Base-by-base conservation (phyloP, 2,888 invertebrate genomes). In the Drosophila lacicola region DNA sequence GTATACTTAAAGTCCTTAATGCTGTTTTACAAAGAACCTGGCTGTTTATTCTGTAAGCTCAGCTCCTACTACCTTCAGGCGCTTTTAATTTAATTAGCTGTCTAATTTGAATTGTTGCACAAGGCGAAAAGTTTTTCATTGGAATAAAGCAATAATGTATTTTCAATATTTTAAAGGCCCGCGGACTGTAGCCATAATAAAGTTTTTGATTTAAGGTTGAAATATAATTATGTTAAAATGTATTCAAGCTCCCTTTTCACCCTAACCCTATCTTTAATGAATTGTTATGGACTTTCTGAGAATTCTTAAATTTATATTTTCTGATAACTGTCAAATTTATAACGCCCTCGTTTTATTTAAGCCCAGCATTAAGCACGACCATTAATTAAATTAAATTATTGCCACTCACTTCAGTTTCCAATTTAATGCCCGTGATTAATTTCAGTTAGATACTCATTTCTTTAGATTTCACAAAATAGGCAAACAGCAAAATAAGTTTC, bases 401-500 rank as follows among this genome's bases (percentile, higher is more conserved):
- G 54, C 44, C 60, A 51, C 39, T 55, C 65, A 49, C 63, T 39
- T 36, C 51, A 71, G 67, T 62, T 71, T 68, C 62, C 36, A 79
- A 83, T 74, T 84, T 72, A 84, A 84, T 87, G 75, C 25, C 45
- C 37, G 44, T 61, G 62, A 82, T 87, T 78, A 82, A 81, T 82
- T 78, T 54, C 25, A 37, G 45, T 13, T 29, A 54, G 47, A 53
- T 55, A 39, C 51, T 50, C 17, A 51, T 56, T 65, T 41, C 45
- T 51, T 34, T 8, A 8, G 29, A 50, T 37, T 37, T 37, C 25
- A 13, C 4, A 14, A 54, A 44, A 44, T 36, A 42, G 13, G 34
- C 45, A 53, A 69, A 64, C 19, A 51, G 47, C 45, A 54, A 42
- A 64, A 67, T 65, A 55, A 84, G 75, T 82, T 70, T 65, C 66